A percentile compares a stretch with the other conserved stretches of the same genome.
Conservation (phyloP, 2,113 vertebrate species). For the Pygoscelis adeliae region DNA sequence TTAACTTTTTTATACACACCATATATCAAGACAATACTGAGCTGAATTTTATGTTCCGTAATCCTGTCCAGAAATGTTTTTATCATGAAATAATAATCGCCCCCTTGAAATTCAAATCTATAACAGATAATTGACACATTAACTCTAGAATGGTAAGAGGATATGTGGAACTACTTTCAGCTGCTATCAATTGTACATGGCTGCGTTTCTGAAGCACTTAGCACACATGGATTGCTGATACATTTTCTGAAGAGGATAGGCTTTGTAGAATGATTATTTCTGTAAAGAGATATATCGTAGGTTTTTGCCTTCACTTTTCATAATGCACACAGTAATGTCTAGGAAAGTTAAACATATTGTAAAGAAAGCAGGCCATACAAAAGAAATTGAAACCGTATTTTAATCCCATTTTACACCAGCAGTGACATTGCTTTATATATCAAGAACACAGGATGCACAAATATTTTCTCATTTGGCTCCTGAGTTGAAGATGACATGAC, state of each 20-base stretch:
- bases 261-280: not conserved
- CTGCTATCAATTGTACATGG: not conserved
- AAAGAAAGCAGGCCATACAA: not conserved
- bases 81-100: not conserved
- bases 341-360: not conserved
- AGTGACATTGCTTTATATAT: not conserved
- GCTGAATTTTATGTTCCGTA: not conserved
- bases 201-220: not conserved
- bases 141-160: not conserved
- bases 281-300: not conserved
- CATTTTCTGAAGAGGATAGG: not conserved
- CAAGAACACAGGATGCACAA: not conserved
- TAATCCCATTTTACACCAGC: not conserved
- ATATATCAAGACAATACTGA: not conserved
- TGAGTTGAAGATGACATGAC: not conserved
- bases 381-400: not conserved
- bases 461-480: conserved; percentile 21
- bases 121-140: not conserved
- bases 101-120: not conserved
- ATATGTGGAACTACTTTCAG: not conserved
- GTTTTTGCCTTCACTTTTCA: not conserved
- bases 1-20: not conserved
- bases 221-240: not conserved
- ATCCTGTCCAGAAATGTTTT: not conserved
- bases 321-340: not conserved